These are phyloP conservation scores for Sorex araneus DNA, from an alignment of 2,113 vertebrate genomes.

Conservation along the genomic window DNA sequence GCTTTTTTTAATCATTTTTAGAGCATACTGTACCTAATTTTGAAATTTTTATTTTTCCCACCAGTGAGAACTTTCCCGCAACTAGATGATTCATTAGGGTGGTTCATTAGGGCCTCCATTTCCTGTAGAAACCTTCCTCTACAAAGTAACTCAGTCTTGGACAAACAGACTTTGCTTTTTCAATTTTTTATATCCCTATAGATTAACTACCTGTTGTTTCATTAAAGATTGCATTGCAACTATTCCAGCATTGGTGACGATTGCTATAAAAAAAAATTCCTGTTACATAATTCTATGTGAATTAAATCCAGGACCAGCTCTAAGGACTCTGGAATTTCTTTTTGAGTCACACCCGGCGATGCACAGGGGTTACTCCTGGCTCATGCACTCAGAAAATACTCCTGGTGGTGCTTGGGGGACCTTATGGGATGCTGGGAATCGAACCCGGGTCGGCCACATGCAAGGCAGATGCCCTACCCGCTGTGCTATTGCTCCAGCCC, in stretches of 20 bases:
- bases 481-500: too few species aligned
- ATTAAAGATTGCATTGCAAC: background rate
- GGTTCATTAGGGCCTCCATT: background rate
- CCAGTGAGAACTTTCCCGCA: background rate
- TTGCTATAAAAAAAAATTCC: background rate
- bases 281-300: background rate
- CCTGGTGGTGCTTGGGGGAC: too few species aligned
- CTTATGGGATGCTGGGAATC: too few species aligned
- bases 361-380: too few species aligned
- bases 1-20: slow-evolving; percentile 14
- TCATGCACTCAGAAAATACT: too few species aligned
- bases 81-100: background rate
- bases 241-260: slow-evolving; percentile 13
- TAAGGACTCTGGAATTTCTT: slow-evolving; percentile 22
- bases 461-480: too few species aligned
- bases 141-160: background rate
- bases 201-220: background rate
- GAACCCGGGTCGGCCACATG: too few species aligned
- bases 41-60: slow-evolving; percentile 53
- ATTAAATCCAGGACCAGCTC: slow-evolving; percentile 29
- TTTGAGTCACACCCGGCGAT: too few species aligned
- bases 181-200: background rate
- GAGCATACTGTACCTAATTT: background rate
- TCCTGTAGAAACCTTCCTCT: background rate
- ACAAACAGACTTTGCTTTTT: background rate